phyloP scores from a whole-genome alignment of 2,888 invertebrate genomes.

The Siphlonurus alternatus region DNA sequence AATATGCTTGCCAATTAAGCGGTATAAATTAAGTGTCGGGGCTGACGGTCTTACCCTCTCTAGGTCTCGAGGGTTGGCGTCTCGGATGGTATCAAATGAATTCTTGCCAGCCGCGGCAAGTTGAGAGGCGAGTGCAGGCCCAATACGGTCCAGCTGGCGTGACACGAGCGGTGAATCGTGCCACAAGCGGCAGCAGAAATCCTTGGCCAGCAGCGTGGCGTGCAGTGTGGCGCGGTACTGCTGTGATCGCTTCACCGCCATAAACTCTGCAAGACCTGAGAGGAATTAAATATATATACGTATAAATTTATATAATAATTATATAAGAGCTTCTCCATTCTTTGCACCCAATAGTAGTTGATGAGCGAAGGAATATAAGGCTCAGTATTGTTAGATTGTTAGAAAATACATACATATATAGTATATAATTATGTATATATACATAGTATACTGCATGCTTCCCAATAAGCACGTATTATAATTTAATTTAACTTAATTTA shows the following conservation, averaged over 20 bases:
- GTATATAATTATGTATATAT: too few species aligned
- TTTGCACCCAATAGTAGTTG: too few species aligned
- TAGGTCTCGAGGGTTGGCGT: conserved; percentile 52
- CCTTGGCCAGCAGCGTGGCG: conserved; percentile 45
- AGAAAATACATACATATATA: too few species aligned
- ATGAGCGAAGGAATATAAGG: too few species aligned
- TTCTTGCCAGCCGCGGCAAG: conserved; percentile 48
- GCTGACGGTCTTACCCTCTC: conserved; percentile 44
- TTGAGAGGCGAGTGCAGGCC: conserved; percentile 41
- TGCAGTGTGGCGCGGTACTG: conserved; percentile 38
- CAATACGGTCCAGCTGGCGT: conserved; percentile 54
- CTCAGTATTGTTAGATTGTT: too few species aligned
- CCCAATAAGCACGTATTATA: too few species aligned
- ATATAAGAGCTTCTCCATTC: too few species aligned
- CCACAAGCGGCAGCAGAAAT: conserved; percentile 51
- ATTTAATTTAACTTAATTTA: too few species aligned
- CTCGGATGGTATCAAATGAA: conserved; percentile 41
- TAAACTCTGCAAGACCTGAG: conserved; percentile 39
- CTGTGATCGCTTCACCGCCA: conserved; percentile 21
- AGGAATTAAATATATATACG: conserved; percentile 10
- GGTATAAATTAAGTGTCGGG: too few species aligned
- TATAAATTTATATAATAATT: background rate
- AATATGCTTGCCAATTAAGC: too few species aligned
- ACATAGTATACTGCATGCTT: too few species aligned
- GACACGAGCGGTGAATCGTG: conserved; percentile 51